These are phyloP conservation scores for Diphyllodes magnificus DNA, from an alignment of 2,113 vertebrate genomes.

Conservation along the genomic window DNA sequence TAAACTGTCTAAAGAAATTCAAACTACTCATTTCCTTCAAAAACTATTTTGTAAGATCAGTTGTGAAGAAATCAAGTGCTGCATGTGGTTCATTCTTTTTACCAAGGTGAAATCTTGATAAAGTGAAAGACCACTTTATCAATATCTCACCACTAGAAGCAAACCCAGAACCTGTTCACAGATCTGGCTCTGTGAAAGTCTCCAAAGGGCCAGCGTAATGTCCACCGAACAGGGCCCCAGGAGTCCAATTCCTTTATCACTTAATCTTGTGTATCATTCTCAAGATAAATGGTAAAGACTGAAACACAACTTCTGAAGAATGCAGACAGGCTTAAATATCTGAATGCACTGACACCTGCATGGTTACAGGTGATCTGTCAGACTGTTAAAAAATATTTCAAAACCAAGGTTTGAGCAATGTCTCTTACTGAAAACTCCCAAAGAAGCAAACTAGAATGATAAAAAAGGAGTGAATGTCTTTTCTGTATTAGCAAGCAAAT, in stretches of 20 bases:
- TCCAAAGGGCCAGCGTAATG: background rate
- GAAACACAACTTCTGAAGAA: background rate
- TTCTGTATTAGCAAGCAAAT: background rate
- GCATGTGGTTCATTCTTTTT: background rate
- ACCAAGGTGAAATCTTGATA: background rate
- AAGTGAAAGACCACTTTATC: background rate
- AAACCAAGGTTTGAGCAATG: background rate
- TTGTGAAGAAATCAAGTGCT: background rate
- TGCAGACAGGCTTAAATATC: background rate
- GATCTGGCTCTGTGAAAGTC: background rate
- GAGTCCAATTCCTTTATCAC: background rate
- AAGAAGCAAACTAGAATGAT: background rate
- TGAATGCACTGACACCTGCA: background rate
- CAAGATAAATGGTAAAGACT: background rate
- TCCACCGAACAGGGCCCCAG: background rate
- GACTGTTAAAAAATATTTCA: background rate
- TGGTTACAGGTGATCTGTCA: background rate
- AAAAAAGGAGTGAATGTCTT: background rate
- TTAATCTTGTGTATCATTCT: background rate
- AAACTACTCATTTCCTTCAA: background rate
- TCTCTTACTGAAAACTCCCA: background rate
- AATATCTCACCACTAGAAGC: background rate
- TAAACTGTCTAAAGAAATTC: background rate
- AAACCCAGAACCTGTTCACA: background rate
- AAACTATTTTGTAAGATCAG: background rate